Evolutionary conservation across 1,140 invertebrate species (phyloP).

Genomic region (Drosophila ercepeae): DNA sequence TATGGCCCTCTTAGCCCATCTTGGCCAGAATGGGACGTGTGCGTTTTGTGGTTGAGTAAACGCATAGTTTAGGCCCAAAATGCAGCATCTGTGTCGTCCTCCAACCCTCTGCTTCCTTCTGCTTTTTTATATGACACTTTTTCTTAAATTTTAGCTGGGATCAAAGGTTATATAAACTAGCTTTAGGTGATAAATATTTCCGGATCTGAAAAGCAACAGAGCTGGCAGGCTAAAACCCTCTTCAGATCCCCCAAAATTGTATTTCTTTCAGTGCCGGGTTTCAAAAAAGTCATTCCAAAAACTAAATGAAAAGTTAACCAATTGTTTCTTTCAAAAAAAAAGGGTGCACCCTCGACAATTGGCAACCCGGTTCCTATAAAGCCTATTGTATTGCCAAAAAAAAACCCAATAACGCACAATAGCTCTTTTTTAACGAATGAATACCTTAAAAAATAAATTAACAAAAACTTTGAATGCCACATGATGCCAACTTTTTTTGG

Average conservation of each 20-base stretch:
- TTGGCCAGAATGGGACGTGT: slow-evolving; percentile 55
- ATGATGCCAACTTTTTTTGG: slow-evolving; percentile 34
- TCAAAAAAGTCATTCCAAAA: not conserved
- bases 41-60: slow-evolving; percentile 67
- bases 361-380: not conserved
- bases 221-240: no score
- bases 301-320: not conserved
- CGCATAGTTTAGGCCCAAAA: slow-evolving; percentile 73
- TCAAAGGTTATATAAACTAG: not conserved
- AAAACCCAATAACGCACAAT: not conserved
- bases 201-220: no score
- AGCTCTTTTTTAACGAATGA: no score
- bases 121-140: not conserved
- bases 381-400: not conserved
- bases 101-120: not conserved
- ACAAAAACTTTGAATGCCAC: slow-evolving; percentile 13
- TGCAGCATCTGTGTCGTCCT: slow-evolving; percentile 70
- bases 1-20: not conserved
- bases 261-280: not conserved
- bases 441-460: slow-evolving; percentile 10
- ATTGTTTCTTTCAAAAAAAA: not conserved
- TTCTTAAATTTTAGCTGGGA: not conserved
- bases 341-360: not conserved
- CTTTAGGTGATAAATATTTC: no score
- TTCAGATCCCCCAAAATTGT: no score